Base-by-base conservation (phyloP, 2,888 invertebrate genomes). In the Ophraella communa region DNA sequence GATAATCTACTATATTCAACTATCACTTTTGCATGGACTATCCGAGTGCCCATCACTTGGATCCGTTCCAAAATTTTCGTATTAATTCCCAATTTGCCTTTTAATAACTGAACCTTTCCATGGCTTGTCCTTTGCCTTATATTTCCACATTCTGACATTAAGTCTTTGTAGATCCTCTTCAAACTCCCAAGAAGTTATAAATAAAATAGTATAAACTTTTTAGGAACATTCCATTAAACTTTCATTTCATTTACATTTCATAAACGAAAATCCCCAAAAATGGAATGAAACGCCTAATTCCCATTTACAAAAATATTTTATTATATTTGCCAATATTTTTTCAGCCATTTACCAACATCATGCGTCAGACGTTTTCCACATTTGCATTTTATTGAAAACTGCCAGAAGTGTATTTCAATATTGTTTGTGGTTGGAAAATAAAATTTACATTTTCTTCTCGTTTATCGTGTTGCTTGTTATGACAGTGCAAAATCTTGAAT, bases 321-420 rank as follows among this genome's bases (percentile, higher is more conserved):
- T 76, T 74, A 73, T 67, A 72, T 68, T 49, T 65, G 70, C 30
- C 21, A 20, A 39, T 35, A 65, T 65, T 57, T 61, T 24, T 59
- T 65, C 44, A 30, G 44, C 54, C 30, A 58, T 60, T 58, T 70
- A 69, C 68, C 70, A 47, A 71, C 71, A 73, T 74, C 74, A 73
- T 77, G 76, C 72, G 73, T 75, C 77, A 75, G 76, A 77, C 76
- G 76, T 75, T 75, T 70, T 71, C 73, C 70, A 72, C 74, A 78
- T 79, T 75, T 80, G 80, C 80, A 80, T 80, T 80, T 80, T 80
- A 80, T 80, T 80, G 77, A 74, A 79, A 70, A 65, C 73, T 71
- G 73, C 71, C 73, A 74, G 73, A 74, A 74, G 71, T 73, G 77
- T 78, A 78, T 77, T 77, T 77, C 78, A 76, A 79, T 79, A 79